Percentiles rank a stretch among this genome's conserved stretches.
Conservation (phyloP, 2,888 invertebrate genomes). For the Petrolisthes manimaculis region DNA sequence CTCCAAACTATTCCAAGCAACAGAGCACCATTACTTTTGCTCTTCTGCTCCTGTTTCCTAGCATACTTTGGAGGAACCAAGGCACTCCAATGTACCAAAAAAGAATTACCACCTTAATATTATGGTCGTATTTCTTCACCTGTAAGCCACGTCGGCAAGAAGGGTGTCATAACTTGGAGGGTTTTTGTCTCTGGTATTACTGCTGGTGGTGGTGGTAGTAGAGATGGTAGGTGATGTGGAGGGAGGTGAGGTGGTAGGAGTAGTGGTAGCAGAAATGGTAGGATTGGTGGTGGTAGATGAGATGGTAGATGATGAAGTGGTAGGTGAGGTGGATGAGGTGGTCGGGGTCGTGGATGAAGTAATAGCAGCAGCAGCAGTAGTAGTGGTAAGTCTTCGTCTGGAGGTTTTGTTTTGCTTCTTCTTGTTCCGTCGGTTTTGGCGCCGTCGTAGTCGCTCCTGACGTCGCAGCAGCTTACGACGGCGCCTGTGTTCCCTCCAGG, state of each 20-base stretch:
- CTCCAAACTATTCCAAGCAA: too few species aligned
- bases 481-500: constrained; percentile 59
- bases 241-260: not conserved
- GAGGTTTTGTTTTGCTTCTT: not conserved
- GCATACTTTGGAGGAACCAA: too few species aligned
- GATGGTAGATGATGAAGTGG: constrained; percentile 24
- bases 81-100: too few species aligned
- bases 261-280: not conserved
- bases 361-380: not conserved
- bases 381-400: not conserved
- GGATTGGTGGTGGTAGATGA: constrained; percentile 37
- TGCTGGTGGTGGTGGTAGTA: constrained; percentile 18
- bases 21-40: too few species aligned
- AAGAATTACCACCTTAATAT: too few species aligned
- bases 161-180: not conserved
- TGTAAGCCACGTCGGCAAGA: constrained; percentile 33
- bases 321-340: not conserved
- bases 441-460: constrained; percentile 26
- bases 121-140: not conserved
- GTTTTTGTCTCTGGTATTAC: not conserved
- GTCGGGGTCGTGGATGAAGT: constrained; percentile 26
- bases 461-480: constrained; percentile 1
- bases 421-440: constrained; percentile 8
- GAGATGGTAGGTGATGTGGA: constrained; percentile 18
- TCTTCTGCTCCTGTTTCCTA: too few species aligned